Conservation (phyloP, 2,888 invertebrate genomes). For the Xestia rhomboidea region DNA sequence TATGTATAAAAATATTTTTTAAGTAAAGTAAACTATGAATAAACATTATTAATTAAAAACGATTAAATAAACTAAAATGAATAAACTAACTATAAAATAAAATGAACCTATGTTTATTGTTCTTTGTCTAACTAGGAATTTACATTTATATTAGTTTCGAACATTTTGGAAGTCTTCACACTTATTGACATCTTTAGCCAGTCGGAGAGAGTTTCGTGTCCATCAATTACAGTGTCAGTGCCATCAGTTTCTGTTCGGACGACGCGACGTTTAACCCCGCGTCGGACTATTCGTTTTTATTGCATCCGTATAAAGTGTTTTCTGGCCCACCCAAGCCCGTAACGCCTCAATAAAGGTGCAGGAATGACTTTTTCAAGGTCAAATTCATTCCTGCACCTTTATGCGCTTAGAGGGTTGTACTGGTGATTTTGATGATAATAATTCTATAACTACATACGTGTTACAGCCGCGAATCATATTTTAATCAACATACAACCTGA, state of each 20-base stretch:
- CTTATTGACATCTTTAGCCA: background rate
- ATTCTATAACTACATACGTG: too few relatives aligned
- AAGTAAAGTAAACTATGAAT: too few relatives aligned
- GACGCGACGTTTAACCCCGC: background rate
- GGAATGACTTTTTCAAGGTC: background rate
- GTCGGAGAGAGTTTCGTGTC: background rate
- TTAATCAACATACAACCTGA: too few relatives aligned
- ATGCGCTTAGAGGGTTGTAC: too few relatives aligned
- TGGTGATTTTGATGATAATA: too few relatives aligned
- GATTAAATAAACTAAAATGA: too few relatives aligned
- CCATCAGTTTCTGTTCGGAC: background rate
- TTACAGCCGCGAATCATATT: too few relatives aligned
- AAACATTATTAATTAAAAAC: too few relatives aligned
- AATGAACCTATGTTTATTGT: background rate
- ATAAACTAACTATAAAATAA: background rate
- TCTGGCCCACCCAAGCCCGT: background rate
- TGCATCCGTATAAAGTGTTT: background rate
- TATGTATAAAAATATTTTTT: too few relatives aligned
- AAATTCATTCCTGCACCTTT: too few relatives aligned
- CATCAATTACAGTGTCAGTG: background rate
- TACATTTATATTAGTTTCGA: background rate
- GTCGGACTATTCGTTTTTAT: background rate
- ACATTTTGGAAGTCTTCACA: background rate
- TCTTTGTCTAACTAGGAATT: background rate
- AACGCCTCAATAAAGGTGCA: background rate